phyloP scores from a whole-genome alignment of 2,113 vertebrate species.

The Hemiprocne comata region DNA sequence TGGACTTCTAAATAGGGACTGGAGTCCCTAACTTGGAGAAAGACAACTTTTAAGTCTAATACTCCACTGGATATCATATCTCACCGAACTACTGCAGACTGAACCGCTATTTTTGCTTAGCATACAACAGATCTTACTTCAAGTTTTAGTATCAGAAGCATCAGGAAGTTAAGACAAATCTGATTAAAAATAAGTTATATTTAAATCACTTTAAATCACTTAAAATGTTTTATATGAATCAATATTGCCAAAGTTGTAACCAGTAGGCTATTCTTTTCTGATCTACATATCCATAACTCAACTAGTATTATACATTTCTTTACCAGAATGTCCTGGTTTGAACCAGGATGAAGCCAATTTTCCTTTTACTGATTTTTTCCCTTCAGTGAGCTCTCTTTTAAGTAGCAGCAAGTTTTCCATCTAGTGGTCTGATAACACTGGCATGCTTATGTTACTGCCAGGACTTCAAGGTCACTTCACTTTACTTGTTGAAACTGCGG shows the following conservation, averaged over 20 bases:
- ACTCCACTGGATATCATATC: background rate
- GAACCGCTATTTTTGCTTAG: background rate
- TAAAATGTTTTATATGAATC: background rate
- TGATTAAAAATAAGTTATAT: background rate
- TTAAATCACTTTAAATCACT: background rate
- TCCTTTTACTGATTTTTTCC: too few species aligned
- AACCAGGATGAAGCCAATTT: too few species aligned
- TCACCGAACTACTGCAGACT: background rate
- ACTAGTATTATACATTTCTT: background rate
- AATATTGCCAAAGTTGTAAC: background rate
- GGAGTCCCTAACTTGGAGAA: background rate
- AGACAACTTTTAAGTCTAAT: background rate
- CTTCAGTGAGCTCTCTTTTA: too few species aligned
- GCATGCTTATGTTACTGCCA: too few species aligned
- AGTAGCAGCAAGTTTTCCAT: too few species aligned
- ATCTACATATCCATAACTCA: background rate
- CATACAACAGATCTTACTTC: background rate
- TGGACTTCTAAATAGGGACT: background rate
- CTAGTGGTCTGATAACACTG: too few species aligned
- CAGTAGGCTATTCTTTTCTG: background rate
- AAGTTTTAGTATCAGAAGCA: background rate
- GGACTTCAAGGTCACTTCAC: too few species aligned
- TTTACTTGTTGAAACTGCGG: too few species aligned
- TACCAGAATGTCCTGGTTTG: background rate
- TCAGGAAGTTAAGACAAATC: background rate